These are phyloP conservation scores for Plutella xylostella DNA, from an alignment of 2,888 invertebrate genomes.

Conservation along the genomic window DNA sequence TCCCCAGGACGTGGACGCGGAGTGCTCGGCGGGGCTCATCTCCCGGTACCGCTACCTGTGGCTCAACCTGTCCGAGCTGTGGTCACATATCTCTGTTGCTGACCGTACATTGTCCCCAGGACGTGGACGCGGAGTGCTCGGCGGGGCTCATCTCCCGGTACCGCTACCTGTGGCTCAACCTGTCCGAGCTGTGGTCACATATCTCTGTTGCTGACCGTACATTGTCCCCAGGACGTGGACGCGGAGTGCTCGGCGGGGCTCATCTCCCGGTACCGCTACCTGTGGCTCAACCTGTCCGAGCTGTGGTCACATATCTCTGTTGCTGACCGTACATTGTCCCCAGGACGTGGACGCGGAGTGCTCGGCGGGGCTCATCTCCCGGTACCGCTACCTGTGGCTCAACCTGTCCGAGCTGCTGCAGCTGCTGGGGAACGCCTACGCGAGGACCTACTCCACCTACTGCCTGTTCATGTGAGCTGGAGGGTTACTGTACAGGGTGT, in stretches of 20 bases:
- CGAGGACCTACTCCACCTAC: conserved; percentile 75
- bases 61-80: conserved; percentile 75
- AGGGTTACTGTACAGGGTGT: too few species aligned
- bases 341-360: conserved; percentile 71
- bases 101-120: conserved; percentile 49
- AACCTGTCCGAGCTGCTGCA: conserved; percentile 75
- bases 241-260: conserved; percentile 65
- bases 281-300: conserved; percentile 76
- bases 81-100: too few species aligned
- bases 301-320: too few species aligned
- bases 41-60: conserved; percentile 73
- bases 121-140: conserved; percentile 65
- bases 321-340: too few species aligned
- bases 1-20: conserved; percentile 64
- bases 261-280: conserved; percentile 70
- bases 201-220: too few species aligned
- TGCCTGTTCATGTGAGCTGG: conserved; percentile 72
- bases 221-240: conserved; percentile 63
- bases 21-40: conserved; percentile 68
- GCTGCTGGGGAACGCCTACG: conserved; percentile 74
- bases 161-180: conserved; percentile 72
- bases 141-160: conserved; percentile 71
- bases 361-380: conserved; percentile 66
- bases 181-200: conserved; percentile 76
- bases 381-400: conserved; percentile 74